phyloP scores from a whole-genome alignment of 2,888 invertebrate genomes.

The Fissipunctia ypsillon region DNA sequence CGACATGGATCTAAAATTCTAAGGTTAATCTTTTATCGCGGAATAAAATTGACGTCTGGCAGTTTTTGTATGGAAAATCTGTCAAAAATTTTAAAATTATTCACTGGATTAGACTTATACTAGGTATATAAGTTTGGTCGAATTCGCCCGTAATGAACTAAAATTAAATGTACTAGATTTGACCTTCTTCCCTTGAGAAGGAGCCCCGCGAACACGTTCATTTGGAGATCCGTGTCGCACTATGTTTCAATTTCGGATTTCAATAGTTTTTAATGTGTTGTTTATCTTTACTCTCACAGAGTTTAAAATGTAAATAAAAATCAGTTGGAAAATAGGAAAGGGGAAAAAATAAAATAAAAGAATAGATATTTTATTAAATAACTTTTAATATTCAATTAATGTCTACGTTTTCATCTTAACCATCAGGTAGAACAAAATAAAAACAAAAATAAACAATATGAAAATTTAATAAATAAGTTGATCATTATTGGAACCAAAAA shows the following conservation, averaged over 20 bases:
- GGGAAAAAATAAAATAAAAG: constrained; percentile 34
- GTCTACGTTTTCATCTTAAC: neutral
- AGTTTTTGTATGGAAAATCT: too few species aligned
- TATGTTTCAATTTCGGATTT: neutral
- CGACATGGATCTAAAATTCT: neutral
- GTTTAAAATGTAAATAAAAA: neutral
- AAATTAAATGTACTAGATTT: neutral
- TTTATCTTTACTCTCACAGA: neutral
- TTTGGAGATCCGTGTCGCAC: neutral
- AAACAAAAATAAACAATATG: constrained; percentile 3
- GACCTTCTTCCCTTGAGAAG: neutral
- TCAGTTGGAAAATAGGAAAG: neutral
- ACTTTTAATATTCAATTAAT: constrained; percentile 24
- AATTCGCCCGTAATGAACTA: too few species aligned
- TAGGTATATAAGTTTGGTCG: too few species aligned
- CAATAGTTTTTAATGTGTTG: neutral
- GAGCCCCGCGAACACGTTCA: neutral
- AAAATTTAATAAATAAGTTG: constrained; percentile 4
- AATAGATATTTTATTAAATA: neutral
- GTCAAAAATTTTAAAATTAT: too few species aligned
- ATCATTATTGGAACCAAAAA: constrained; percentile 34
- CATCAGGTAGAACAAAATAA: neutral
- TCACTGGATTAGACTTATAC: too few species aligned
- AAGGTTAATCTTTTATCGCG: too few species aligned
- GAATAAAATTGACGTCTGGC: too few species aligned